These are phyloP conservation scores for Chlorodrepanis virens DNA, from an alignment of 2,113 vertebrate genomes.

Conservation along the genomic window DNA sequence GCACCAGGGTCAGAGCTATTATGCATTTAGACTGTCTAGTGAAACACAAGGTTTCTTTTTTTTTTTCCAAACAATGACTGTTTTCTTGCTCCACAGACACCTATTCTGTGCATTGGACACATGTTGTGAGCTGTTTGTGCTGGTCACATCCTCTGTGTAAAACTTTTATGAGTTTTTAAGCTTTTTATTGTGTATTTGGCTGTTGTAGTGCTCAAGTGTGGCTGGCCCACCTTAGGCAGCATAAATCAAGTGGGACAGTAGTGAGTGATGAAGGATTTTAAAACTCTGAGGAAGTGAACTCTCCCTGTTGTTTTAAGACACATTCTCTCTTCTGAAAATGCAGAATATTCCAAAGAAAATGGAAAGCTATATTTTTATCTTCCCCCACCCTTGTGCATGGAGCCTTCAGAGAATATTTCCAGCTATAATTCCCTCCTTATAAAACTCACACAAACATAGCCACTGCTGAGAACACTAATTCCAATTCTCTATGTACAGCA, in stretches of 20 bases:
- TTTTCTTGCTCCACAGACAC: conserved; percentile 14
- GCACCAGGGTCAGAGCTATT: not conserved
- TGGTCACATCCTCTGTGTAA: conserved; percentile 33
- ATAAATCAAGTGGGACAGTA: conserved; percentile 41
- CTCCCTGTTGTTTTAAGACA: not conserved
- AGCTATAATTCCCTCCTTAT: not conserved
- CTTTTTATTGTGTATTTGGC: conserved; percentile 36
- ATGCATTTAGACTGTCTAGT: not conserved
- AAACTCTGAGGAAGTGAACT: not conserved
- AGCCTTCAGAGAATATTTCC: not conserved
- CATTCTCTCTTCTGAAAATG: not conserved
- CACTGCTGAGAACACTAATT: not conserved
- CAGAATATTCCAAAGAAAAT: not conserved
- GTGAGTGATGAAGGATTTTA: conserved; percentile 49
- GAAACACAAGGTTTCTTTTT: not conserved
- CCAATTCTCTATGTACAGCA: not conserved
- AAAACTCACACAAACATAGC: not conserved
- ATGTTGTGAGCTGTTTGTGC: conserved; percentile 9
- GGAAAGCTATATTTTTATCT: not conserved
- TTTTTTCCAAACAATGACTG: not conserved
- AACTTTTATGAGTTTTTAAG: conserved; percentile 12
- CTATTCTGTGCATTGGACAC: not conserved
- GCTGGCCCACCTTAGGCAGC: not conserved
- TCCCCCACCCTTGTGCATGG: fast-evolving
- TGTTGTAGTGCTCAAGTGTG: not conserved